A percentile compares a stretch with the other conserved stretches of the same genome.
phyloP scores from a whole-genome alignment of 2,888 invertebrate genomes.

The Lasiommata megera region DNA sequence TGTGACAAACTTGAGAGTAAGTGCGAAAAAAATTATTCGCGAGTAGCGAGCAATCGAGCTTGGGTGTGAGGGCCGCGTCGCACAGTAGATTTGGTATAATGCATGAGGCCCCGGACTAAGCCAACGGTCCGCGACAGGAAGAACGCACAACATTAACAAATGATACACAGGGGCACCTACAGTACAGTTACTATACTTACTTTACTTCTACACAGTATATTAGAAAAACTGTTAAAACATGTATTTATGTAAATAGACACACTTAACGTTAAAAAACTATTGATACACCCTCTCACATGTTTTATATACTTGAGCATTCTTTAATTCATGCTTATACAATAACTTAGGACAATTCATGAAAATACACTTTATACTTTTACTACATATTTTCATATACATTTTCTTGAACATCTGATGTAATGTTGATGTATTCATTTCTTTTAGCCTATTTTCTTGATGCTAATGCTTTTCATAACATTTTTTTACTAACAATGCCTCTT shows the following conservation, averaged over 20 bases:
- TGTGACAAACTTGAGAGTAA: conserved; percentile 98
- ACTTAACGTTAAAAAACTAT: neutral
- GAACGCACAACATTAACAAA: conserved; percentile 60
- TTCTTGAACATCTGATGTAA: neutral
- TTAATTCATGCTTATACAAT: neutral
- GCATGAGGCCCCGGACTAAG: conserved; percentile 73
- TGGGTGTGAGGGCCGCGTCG: conserved; percentile 79
- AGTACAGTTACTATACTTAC: neutral
- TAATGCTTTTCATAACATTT: conserved; percentile 27
- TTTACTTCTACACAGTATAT: neutral
- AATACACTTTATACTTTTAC: neutral
- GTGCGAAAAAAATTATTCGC: conserved; percentile 82
- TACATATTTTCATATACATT: conserved; percentile 4
- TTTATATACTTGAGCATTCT: neutral
- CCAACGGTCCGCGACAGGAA: conserved; percentile 51
- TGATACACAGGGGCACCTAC: conserved; percentile 1
- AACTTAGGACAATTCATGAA: neutral
- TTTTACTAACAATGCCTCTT: conserved; percentile 22
- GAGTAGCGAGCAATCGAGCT: conserved; percentile 75
- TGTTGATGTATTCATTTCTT: conserved; percentile 10
- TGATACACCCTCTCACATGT: neutral
- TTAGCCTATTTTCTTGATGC: conserved; percentile 22
- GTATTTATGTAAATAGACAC: neutral
- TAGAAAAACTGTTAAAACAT: neutral
- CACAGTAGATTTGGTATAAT: conserved; percentile 75